Evolutionary conservation across 2,113 vertebrate species (phyloP), one percentile per base, ranked within the genome.

Genomic region (Peromyscus leucopus): DNA sequence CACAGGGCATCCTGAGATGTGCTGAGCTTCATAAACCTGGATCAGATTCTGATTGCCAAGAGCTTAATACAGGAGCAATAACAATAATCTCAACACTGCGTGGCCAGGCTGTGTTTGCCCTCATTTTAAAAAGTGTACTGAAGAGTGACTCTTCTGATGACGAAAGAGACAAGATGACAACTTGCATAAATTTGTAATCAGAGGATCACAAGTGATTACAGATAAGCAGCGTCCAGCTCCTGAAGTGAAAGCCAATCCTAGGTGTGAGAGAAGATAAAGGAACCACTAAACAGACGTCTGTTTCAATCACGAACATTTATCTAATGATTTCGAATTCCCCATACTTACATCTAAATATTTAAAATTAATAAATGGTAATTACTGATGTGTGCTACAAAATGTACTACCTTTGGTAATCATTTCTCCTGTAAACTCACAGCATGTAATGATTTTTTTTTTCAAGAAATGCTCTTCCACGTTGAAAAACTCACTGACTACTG

Each of bases 111-210:
- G 39, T 65, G 8, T 72, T 96, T 92, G 88, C 84, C 96, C 92
- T 91, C 78, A 61, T 94, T 95, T 55, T 72, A 7, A 79, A 79
- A 86, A 24, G 17, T 36, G 21, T 24, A 26, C 31, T 86, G 74
- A 42, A 74, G 95, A 2, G 5, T 72, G 22, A 42, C 26, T 55
- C 33, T 96, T 61, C 26, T 93, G 57, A 87, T 96, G 79, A 65
- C 65, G n/a, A 24, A 48, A 28, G 80, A 76, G 65, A 88, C 92
- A 72, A 89, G 92, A 92, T 33, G 39, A 55, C 79, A 89, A 22
- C 80, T 75, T 88, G 93, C 97, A 59, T 94, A 84, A 87, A 72
- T 96, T 96, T 96, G 92, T 80, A 96, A 91, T 97, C 89, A 97
- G 90, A 39, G 74, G 65, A 94, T 97, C 93, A 93, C 36, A 78